A percentile compares a stretch with the other conserved stretches of the same genome.
Evolutionary conservation across 2,797 vertebrate genomes (phyloP).

Genomic region (Aphelocoma californica): DNA sequence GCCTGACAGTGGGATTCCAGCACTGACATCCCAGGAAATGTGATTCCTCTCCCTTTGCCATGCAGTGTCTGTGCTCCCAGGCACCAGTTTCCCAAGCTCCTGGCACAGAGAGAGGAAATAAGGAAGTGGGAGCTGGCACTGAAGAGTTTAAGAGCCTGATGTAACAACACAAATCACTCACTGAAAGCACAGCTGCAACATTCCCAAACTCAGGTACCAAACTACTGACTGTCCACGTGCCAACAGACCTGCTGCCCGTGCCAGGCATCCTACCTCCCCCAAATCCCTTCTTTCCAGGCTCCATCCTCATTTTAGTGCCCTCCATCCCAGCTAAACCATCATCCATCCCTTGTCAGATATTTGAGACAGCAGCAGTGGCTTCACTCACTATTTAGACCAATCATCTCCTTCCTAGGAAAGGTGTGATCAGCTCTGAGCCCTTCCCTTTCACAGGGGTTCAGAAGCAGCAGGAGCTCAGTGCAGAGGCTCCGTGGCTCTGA

Average conservation of each 20-base stretch:
- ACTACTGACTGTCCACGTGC: not conserved
- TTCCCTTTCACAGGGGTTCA: not conserved
- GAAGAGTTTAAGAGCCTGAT: not conserved
- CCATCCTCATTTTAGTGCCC: not conserved
- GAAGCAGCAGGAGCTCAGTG: not conserved
- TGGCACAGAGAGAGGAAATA: not conserved
- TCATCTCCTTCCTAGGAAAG: not conserved
- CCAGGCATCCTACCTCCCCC: not conserved
- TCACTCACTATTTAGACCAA: not conserved
- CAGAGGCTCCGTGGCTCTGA: not conserved
- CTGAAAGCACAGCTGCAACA: not conserved
- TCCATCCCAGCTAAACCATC: not conserved
- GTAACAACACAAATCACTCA: not conserved
- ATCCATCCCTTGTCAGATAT: not conserved
- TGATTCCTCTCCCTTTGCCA: not conserved
- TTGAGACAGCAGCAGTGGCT: not conserved
- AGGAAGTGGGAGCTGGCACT: not conserved
- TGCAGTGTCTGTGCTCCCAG: not conserved
- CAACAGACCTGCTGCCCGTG: not conserved
- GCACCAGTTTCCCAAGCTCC: not conserved
- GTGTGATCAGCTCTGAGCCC: not conserved
- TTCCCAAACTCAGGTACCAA: not conserved
- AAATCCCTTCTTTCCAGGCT: not conserved
- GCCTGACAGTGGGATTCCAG: not conserved
- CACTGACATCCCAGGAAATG: not conserved